A percentile compares a stretch with the other conserved stretches of the same genome.
phyloP scores from a whole-genome alignment of 2,888 invertebrate genomes.

The Gari tellinella region DNA sequence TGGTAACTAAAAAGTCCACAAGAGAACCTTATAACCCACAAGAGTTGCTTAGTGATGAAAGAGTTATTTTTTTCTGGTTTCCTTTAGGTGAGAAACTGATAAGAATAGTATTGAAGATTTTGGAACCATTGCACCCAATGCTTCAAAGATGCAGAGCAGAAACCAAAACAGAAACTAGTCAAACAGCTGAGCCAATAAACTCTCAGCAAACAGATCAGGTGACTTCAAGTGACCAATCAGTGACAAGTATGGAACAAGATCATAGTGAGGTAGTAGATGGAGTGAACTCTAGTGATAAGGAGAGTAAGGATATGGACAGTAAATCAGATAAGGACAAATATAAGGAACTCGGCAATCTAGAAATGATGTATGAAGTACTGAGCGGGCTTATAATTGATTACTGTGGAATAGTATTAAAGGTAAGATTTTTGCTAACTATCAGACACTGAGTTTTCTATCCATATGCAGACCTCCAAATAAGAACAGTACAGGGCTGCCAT shows the following conservation, averaged over 20 bases:
- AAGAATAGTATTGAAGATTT: slow-evolving; percentile 75
- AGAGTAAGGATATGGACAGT: not conserved
- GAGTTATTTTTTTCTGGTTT: not conserved
- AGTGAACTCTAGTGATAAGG: not conserved
- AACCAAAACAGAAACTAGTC: slow-evolving; percentile 9
- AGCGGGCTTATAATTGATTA: slow-evolving; percentile 56
- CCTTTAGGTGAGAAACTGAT: slow-evolving; percentile 74
- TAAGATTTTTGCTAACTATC: slow-evolving; percentile 26
- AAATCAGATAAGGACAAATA: slow-evolving; percentile 13
- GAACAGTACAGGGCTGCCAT: too few relatives aligned
- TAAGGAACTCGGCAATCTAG: slow-evolving; percentile 7
- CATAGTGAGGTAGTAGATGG: not conserved
- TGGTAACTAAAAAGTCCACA: too few relatives aligned
- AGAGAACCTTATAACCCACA: too few relatives aligned
- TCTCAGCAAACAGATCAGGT: slow-evolving; percentile 42
- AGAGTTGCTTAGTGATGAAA: not conserved
- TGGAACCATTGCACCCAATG: slow-evolving; percentile 73
- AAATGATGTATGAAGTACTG: slow-evolving; percentile 56
- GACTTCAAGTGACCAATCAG: slow-evolving; percentile 72
- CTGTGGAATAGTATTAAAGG: slow-evolving; percentile 41
- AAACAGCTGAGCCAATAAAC: not conserved
- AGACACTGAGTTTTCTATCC: too few relatives aligned
- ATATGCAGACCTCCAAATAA: too few relatives aligned
- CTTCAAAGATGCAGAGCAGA: slow-evolving; percentile 10
- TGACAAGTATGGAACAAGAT: slow-evolving; percentile 55